Conservation (phyloP, 2,888 invertebrate species). For the Scrobipalpa atriplicella region DNA sequence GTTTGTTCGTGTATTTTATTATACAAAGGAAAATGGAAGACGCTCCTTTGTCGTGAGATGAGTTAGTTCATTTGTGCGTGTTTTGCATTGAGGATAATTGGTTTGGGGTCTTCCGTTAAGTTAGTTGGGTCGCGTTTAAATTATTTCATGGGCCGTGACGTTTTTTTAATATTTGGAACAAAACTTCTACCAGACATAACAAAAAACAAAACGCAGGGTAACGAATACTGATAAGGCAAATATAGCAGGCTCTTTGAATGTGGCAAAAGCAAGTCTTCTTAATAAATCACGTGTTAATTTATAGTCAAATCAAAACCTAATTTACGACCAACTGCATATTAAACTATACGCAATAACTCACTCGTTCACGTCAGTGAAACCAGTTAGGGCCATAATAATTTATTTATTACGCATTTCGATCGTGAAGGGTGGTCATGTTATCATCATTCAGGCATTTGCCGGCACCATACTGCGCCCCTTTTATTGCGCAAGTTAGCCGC, state of each 20-base stretch:
- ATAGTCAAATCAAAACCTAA: not conserved
- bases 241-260: no score
- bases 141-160: not conserved
- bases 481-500: conserved; percentile 62
- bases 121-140: not conserved
- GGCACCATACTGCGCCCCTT: conserved; percentile 58
- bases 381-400: conserved; percentile 16
- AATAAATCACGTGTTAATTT: not conserved
- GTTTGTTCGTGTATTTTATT: not conserved
- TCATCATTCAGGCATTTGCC: conserved; percentile 59
- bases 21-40: not conserved
- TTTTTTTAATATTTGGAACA: not conserved
- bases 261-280: not conserved
- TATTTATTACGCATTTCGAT: conserved; percentile 26
- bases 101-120: not conserved
- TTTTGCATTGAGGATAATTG: conserved; percentile 10
- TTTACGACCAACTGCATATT: not conserved
- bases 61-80: conserved; percentile 9
- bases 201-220: no score
- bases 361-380: not conserved
- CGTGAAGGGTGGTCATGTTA: conserved; percentile 48
- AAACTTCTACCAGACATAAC: not conserved
- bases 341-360: not conserved
- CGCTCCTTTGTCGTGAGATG: conserved; percentile 3
- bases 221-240: not conserved